Base-by-base conservation (phyloP, 2,797 vertebrate genomes). In the Nothura maculosa region DNA sequence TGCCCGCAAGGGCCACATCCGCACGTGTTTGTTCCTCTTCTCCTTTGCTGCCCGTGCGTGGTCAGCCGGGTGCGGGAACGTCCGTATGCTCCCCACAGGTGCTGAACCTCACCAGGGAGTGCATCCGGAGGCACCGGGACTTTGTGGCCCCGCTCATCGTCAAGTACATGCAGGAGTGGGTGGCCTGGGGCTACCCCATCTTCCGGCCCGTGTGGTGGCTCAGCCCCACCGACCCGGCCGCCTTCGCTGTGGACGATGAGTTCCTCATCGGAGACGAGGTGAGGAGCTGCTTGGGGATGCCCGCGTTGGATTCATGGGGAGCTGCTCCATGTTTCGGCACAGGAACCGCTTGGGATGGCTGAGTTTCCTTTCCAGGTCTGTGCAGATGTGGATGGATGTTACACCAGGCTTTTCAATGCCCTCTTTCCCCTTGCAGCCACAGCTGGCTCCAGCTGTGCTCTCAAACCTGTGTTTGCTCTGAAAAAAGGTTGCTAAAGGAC, bases 241-340 rank as follows among this genome's bases (percentile, higher is more conserved):
- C 98, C 3, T 99, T 99, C 91, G 98, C 98, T 74, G 70, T 98
- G 10, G 98, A 99, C 85, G 98, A 99, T 54, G 98, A 99, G 95
- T 99, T 99, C 84, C 98, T 99, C 77, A 99, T 99, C 6, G 99
- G 99, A 93, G 98, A 99, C 55, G 98, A 99, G 98, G 99, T 99
- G 93, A 93, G 97, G 69, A 63, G 47, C 0, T 5, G 0, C 30
- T 3, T 12, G 6, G 52, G 7, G 52, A n/a, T 55, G 11, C 30
- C 52, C 30, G 3, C 28, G 28, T 7, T 9, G 12, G 17, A 25
- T 36, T 50, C 25, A 9, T 28, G 1, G 22, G 76, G n/a, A 24
- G 27, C 18, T 43, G 22, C 13, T 24, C 25, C 38, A 60, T 28
- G 22, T 24, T 73, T 52, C 24, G 22, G 22, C 10, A 10, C 7